These are phyloP conservation scores for Onthophagus taurus DNA, from an alignment of 1,140 invertebrate genomes.

Conservation along the genomic window DNA sequence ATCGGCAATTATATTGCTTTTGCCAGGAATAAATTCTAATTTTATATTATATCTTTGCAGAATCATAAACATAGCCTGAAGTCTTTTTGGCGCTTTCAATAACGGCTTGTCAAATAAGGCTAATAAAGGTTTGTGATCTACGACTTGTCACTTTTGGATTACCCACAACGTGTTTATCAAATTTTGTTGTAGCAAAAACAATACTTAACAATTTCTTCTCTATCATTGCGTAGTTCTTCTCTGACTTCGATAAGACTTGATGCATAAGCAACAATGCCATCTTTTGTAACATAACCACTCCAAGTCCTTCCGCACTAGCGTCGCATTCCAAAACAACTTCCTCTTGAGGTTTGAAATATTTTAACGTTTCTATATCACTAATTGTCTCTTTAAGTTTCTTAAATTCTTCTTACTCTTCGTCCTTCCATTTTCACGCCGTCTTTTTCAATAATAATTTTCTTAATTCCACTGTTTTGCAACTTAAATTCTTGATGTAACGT, in stretches of 20 bases:
- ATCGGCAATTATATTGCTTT: slow-evolving; percentile 7
- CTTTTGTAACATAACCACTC: slow-evolving; percentile 9
- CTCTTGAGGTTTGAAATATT: no score
- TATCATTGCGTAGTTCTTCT: slow-evolving; percentile 33
- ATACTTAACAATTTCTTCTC: slow-evolving; percentile 35
- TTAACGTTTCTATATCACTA: slow-evolving; percentile 2
- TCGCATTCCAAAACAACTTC: no score
- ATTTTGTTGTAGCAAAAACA: slow-evolving; percentile 21
- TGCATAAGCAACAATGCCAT: slow-evolving; percentile 31
- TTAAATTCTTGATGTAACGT: no score
- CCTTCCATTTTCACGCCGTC: slow-evolving; percentile 8
- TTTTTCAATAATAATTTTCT: no score
- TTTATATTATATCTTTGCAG: slow-evolving; percentile 18
- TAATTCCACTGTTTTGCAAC: no score
- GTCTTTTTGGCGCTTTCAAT: slow-evolving; percentile 12
- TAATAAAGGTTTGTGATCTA: no score
- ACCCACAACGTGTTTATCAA: no score
- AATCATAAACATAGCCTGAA: slow-evolving; percentile 18
- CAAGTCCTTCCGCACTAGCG: no score
- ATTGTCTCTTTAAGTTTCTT: slow-evolving; percentile 4
- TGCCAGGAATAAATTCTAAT: slow-evolving; percentile 3
- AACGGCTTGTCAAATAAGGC: slow-evolving; percentile 18
- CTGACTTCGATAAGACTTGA: slow-evolving; percentile 25
- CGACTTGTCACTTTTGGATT: no score
- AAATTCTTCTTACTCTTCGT: slow-evolving; percentile 7